These are phyloP conservation scores for Orius laevigatus DNA, from an alignment of 1,140 invertebrate species.

Conservation along the genomic window DNA sequence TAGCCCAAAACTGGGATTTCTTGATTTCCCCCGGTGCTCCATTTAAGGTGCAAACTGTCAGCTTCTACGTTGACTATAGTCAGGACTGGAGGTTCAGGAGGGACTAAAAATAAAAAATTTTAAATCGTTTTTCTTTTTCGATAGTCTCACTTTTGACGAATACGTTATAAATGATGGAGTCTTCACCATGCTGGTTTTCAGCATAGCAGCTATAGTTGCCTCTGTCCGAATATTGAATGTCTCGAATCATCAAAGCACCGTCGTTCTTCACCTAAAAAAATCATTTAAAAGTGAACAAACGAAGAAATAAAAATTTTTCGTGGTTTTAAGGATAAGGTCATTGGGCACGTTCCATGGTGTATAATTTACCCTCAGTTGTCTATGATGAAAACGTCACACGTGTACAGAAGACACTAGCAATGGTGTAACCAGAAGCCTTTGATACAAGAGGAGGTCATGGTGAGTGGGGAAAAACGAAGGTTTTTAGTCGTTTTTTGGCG, in stretches of 20 bases:
- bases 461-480: too few relatives aligned
- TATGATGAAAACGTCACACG: too few relatives aligned
- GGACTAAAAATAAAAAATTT: constrained; percentile 34
- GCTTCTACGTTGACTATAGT: constrained; percentile 50
- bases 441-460: too few relatives aligned
- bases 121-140: background rate
- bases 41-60: constrained; percentile 49
- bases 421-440: too few relatives aligned
- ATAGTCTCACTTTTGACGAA: constrained; percentile 39
- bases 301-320: constrained; percentile 6
- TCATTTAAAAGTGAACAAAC: too few relatives aligned
- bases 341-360: too few relatives aligned
- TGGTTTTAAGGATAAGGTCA: background rate
- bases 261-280: constrained; percentile 23
- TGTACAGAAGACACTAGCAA: too few relatives aligned
- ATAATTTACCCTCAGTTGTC: too few relatives aligned
- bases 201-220: constrained; percentile 84
- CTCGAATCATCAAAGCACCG: constrained; percentile 32
- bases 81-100: constrained; percentile 46
- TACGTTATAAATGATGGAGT: constrained; percentile 62
- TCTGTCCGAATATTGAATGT: constrained; percentile 57
- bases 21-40: constrained; percentile 49
- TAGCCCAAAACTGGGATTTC: constrained; percentile 55
- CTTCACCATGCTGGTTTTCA: constrained; percentile 65
- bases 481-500: too few relatives aligned